Percentiles rank a stretch among this genome's conserved stretches.
Conservation (phyloP, 2,888 invertebrate genomes). For the Apodemia duryi region DNA sequence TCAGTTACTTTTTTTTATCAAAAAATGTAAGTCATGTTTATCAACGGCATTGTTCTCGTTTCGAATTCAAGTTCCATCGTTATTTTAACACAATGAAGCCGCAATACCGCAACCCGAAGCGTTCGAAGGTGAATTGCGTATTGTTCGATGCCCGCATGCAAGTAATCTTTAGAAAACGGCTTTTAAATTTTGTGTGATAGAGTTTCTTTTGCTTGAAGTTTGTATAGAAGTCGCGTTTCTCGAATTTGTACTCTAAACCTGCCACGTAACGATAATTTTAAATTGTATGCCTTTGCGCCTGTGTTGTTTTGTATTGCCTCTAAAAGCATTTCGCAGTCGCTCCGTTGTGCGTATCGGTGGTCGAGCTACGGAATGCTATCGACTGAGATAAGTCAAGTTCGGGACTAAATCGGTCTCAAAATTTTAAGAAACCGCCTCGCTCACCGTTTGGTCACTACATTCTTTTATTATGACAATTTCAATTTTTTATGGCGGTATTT, state of each 20-base stretch:
- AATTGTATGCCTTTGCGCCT: constrained; percentile 39
- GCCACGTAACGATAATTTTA: constrained; percentile 38
- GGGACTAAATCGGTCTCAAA: constrained; percentile 40
- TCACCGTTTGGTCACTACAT: neutral
- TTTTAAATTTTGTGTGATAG: constrained; percentile 63
- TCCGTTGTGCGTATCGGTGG: constrained; percentile 73
- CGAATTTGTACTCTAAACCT: constrained; percentile 37
- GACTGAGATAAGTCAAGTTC: constrained; percentile 70
- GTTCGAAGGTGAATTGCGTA: constrained; percentile 79
- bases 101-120: constrained; percentile 77
- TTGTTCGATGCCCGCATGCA: constrained; percentile 73
- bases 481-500: too few relatives aligned
- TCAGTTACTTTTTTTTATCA: constrained; percentile 30
- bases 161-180: constrained; percentile 70
- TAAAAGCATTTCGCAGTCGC: constrained; percentile 78
- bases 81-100: constrained; percentile 77
- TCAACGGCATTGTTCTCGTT: constrained; percentile 57
- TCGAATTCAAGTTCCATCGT: constrained; percentile 67
- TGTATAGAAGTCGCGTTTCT: constrained; percentile 32
- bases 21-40: constrained; percentile 52
- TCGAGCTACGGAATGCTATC: constrained; percentile 73
- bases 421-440: neutral
- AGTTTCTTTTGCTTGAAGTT: constrained; percentile 63
- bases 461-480: too few relatives aligned
- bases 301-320: constrained; percentile 50